These are phyloP conservation scores for Colius striatus DNA, from an alignment of 2,113 vertebrate species.

Conservation along the genomic window DNA sequence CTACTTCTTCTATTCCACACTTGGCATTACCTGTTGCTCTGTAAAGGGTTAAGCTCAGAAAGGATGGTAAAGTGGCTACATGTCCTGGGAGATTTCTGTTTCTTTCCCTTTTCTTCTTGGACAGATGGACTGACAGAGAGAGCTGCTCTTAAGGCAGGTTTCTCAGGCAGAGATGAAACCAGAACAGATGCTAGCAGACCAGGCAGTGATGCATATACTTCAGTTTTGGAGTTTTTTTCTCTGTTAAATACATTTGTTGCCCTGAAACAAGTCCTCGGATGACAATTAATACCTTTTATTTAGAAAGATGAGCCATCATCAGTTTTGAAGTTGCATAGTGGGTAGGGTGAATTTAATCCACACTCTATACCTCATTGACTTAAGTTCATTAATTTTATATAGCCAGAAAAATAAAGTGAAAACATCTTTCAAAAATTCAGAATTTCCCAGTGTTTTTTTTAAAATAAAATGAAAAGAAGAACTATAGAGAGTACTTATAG, in stretches of 20 bases:
- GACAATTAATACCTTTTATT: not conserved
- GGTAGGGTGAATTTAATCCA: not conserved
- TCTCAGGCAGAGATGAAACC: not conserved
- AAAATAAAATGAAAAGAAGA: not conserved
- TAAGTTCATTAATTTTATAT: not conserved
- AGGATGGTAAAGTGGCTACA: not conserved
- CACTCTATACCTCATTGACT: not conserved
- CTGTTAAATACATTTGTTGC: not conserved
- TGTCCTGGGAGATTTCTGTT: not conserved
- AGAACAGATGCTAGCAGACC: not conserved
- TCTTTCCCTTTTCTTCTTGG: not conserved
- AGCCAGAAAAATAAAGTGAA: not conserved
- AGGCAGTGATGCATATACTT: not conserved
- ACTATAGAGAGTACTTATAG: not conserved
- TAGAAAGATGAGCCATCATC: not conserved
- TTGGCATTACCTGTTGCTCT: not conserved
- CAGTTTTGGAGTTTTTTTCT: not conserved
- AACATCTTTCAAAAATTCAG: not conserved
- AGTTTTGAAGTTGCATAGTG: not conserved
- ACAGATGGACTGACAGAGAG: not conserved
- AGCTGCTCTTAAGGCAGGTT: not conserved
- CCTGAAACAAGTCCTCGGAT: not conserved
- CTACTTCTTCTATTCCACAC: not conserved
- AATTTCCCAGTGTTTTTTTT: not conserved
- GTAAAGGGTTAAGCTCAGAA: not conserved